Evolutionary conservation across 2,113 vertebrate genomes (phyloP), one percentile per base, ranked within the genome.

Genomic region (Elachura formosa): DNA sequence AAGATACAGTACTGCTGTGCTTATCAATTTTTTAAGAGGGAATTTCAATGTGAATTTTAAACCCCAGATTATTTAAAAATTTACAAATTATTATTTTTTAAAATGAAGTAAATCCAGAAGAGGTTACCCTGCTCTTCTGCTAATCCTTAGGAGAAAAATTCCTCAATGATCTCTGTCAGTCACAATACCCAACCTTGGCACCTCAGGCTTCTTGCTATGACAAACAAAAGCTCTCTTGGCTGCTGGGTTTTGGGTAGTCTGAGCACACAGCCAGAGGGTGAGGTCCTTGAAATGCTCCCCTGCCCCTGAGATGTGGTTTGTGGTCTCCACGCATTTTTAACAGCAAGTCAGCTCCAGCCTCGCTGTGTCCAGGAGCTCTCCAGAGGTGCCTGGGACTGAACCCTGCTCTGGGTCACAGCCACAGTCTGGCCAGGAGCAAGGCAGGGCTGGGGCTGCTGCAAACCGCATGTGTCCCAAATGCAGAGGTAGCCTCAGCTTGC

Each of bases 41-140:
- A 90, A 96, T 94, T 90, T 94, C 93, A 97, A 96, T 96, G 92
- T 88, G 93, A 97, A 92, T 93, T 93, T 95, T 77, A 91, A 96
- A 87, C n/a, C 58, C 19, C 38, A 71, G 82, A 92, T 92, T 91
- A 95, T 86, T 96, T 24, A 94, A 96, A 97, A 96, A 96, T 96
- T 96, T 96, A 96, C 54, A 85, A 95, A 85, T 90, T 80, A 90
- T 89, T 97, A 91, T 83, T 93, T 94, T 95, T 93, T 90, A 72
- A 94, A 94, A 82, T 29, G n/a, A 85, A 79, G 43, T 73, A 87
- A 90, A 94, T 90, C 71, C 90, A 93, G 75, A 66, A 90, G 75
- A 85, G 71, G 55, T 80, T 95, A 77, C 20, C n/a, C 36, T 64
- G 67, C 22, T 76, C 29, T 87, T 76, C 63, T 48, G 54, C 46